These are phyloP conservation scores for Trachelus iudaicus DNA, from an alignment of 2,888 invertebrate genomes.

Conservation along the genomic window DNA sequence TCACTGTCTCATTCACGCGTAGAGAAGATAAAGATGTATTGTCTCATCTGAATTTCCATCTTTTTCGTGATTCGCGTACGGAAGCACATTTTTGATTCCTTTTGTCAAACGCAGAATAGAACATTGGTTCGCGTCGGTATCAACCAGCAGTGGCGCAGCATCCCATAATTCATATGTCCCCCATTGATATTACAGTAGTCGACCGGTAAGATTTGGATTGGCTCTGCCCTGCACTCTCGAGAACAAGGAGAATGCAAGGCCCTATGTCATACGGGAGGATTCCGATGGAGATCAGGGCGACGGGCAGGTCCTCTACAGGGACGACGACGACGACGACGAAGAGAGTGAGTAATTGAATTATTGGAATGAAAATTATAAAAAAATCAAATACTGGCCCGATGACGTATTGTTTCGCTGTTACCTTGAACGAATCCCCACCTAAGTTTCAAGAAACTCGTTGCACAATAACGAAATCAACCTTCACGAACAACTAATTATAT, in stretches of 20 bases:
- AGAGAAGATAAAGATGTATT: neutral
- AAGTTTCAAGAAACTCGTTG: neutral
- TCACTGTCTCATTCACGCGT: neutral
- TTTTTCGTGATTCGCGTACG: neutral
- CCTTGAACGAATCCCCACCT: neutral
- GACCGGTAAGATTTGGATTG: constrained; percentile 82
- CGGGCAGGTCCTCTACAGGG: constrained; percentile 77
- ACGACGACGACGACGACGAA: constrained; percentile 77
- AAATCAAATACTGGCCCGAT: neutral
- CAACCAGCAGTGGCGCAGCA: constrained; percentile 21
- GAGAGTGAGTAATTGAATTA: constrained; percentile 64
- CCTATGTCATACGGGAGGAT: constrained; percentile 78
- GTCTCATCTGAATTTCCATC: neutral
- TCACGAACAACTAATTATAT: constrained; percentile 60
- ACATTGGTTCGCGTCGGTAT: constrained; percentile 53
- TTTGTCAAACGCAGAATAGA: constrained; percentile 40
- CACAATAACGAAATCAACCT: constrained; percentile 45
- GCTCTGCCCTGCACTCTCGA: constrained; percentile 81
- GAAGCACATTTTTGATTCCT: constrained; percentile 14
- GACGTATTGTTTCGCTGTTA: neutral
- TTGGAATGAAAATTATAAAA: neutral
- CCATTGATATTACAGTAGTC: constrained; percentile 70
- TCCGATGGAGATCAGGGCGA: constrained; percentile 70
- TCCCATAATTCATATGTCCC: neutral
- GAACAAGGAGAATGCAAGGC: constrained; percentile 89